Evolutionary conservation across 2,888 invertebrate species (phyloP).

Genomic region (Thereva unica): DNA sequence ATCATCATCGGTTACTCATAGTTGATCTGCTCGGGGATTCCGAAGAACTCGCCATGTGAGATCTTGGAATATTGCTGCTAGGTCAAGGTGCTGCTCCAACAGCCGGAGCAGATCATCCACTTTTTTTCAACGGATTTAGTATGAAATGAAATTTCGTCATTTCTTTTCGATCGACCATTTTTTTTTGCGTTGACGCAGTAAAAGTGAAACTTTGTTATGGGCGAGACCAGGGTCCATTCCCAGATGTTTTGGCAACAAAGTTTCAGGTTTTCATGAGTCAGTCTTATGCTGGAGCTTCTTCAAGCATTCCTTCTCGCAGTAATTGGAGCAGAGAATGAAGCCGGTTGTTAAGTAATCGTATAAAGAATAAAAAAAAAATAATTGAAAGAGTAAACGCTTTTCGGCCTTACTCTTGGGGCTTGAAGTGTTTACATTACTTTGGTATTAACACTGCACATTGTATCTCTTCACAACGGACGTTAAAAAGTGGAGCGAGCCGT

Average conservation of each 20-base stretch:
- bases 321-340: not conserved
- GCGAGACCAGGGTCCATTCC: not conserved
- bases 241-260: not conserved
- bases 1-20: too few relatives aligned
- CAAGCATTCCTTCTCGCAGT: not conserved
- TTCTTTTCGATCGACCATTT: too few relatives aligned
- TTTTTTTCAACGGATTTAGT: too few relatives aligned
- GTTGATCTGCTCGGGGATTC: too few relatives aligned
- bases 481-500: slow-evolving; percentile 28
- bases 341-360: slow-evolving; percentile 18
- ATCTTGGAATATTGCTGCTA: too few relatives aligned
- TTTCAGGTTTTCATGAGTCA: not conserved
- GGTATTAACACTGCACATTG: not conserved
- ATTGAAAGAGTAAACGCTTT: not conserved
- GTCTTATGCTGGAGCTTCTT: not conserved
- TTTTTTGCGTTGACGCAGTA: too few relatives aligned
- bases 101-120: too few relatives aligned
- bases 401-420: not conserved
- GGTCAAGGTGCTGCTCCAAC: too few relatives aligned
- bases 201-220: slow-evolving; percentile 1
- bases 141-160: too few relatives aligned
- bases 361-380: not conserved
- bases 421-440: not conserved
- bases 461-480: slow-evolving; percentile 23
- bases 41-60: too few relatives aligned